These are phyloP conservation scores for Aporophyla nigra DNA, from an alignment of 2,888 invertebrate genomes.

Conservation along the genomic window DNA sequence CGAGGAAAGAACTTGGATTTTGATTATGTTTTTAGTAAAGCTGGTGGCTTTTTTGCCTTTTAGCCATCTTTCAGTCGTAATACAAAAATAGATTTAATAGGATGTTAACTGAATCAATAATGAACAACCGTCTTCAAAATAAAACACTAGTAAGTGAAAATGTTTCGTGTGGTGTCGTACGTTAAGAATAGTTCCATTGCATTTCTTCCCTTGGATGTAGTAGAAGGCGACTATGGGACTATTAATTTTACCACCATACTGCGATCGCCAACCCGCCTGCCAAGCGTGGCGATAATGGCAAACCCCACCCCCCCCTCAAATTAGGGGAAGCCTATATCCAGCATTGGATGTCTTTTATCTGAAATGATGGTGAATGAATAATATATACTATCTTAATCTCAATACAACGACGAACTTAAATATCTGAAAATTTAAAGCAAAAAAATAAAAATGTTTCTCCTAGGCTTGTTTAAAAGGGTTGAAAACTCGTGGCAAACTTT, in stretches of 20 bases:
- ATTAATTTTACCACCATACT: too few species aligned
- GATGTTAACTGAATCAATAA: neutral
- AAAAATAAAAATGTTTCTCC: conserved; percentile 14
- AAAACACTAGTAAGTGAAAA: too few species aligned
- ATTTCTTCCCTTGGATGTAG: too few species aligned
- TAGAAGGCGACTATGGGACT: too few species aligned
- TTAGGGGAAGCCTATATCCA: too few species aligned
- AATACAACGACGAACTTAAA: neutral
- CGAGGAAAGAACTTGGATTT: neutral
- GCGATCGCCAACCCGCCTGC: too few species aligned
- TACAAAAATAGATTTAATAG: neutral
- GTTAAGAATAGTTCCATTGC: too few species aligned
- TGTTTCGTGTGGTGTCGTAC: too few species aligned
- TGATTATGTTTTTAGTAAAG: neutral
- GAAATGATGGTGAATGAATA: neutral
- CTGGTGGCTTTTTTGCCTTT: neutral
- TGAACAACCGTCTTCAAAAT: too few species aligned
- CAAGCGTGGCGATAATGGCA: too few species aligned
- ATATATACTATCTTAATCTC: neutral
- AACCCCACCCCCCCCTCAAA: too few species aligned
- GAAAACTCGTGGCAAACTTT: conserved; percentile 47
- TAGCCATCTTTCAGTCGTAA: neutral
- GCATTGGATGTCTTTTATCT: too few species aligned
- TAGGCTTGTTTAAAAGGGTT: conserved; percentile 50
- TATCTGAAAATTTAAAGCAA: neutral